Base-by-base conservation (phyloP, 2,113 vertebrate species). In the Apaloderma vittatum region DNA sequence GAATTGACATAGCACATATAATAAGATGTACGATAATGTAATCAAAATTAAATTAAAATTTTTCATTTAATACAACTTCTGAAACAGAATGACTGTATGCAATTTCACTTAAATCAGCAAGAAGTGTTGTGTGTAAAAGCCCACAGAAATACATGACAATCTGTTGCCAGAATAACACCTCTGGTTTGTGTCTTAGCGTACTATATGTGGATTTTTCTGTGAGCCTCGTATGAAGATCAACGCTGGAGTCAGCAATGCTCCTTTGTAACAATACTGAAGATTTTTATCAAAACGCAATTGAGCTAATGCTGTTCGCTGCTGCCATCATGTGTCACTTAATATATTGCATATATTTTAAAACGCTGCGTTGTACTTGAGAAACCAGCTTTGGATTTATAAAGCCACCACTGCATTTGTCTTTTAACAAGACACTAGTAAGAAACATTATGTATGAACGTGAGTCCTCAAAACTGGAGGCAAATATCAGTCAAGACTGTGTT, bases 261-360 rank as follows among this genome's bases (percentile, higher is more conserved):
- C 67, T 66, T 75, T 66, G 8, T 45, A 66, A 75, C 46, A 55
- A 9, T 30, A 37, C 3, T 86, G 36, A 62, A 61, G 54, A 34
- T 73, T 86, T 86, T 75, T 70, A 73, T 59, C 48, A 43, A 43
- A 29, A 73, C n/a, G 49, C 52, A 49, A 0, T 43, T 67, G 83
- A 82, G 48, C 66, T 77, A 52, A n/a, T 88, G 74, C 94, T 86
- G 83, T 91, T 96, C 88, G 2, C 90, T 97, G 86, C 90, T 97
- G 94, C 95, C 92, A 86, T 94, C 90, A 9, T 84, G 91, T 92
- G 90, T 95, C 90, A 62, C 37, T 78, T 84, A 45, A 87, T 88
- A 95, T 95, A 94, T 92, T 96, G 88, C 94, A 93, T 30, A 22
- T 14, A 21, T 22, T 81, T 93, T 74, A 49, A 43, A 78, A 45